A percentile compares a stretch with the other conserved stretches of the same genome.
phyloP scores from a whole-genome alignment of 1,140 invertebrate genomes.

The Antheraea pernyi region DNA sequence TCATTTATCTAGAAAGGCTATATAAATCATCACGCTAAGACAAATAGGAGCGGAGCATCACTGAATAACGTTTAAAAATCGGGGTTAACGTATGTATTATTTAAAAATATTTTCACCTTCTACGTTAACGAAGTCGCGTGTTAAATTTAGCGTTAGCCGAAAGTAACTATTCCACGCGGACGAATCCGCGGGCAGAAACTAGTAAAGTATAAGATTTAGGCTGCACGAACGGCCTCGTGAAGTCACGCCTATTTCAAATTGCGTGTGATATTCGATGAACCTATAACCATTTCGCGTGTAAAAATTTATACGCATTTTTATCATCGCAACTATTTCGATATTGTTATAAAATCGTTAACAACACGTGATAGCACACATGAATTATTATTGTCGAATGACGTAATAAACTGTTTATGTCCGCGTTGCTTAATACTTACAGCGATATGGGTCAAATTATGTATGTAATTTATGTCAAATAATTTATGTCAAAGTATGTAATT shows the following conservation, averaged over 20 bases:
- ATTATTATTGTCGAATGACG: background rate
- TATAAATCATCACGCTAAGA: too few species aligned
- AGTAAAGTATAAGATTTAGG: background rate
- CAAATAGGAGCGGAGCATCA: too few species aligned
- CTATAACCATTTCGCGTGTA: slow-evolving; percentile 26
- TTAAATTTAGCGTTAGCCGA: too few species aligned
- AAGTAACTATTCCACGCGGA: background rate
- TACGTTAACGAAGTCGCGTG: too few species aligned
- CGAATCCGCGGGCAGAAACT: too few species aligned
- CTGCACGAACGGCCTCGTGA: background rate
- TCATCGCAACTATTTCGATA: slow-evolving; percentile 19
- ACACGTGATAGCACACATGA: background rate
- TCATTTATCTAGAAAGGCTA: too few species aligned
- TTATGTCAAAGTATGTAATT: background rate
- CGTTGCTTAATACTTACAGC: background rate
- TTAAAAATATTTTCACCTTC: too few species aligned
- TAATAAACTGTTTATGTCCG: background rate
- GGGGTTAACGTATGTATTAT: too few species aligned
- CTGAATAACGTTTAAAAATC: too few species aligned
- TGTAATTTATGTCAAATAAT: too few species aligned
- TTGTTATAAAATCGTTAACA: background rate
- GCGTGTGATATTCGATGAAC: slow-evolving; percentile 18
- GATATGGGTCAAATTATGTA: background rate
- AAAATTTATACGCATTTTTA: slow-evolving; percentile 22
- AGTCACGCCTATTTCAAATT: slow-evolving; percentile 16